These are phyloP conservation scores for Caenorhabditis remanei DNA, from an alignment of 1,140 invertebrate genomes.

Conservation along the genomic window DNA sequence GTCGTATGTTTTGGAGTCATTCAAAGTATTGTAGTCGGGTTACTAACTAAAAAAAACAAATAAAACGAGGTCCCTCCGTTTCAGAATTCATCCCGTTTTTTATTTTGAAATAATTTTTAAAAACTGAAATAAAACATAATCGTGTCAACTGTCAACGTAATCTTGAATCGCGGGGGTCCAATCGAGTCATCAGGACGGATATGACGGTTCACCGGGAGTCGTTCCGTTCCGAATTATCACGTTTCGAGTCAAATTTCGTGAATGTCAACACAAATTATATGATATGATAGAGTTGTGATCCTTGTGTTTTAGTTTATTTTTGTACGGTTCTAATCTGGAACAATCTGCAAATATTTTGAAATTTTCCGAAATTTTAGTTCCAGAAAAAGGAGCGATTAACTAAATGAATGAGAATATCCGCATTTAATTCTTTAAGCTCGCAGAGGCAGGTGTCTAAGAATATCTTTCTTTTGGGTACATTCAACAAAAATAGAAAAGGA, in stretches of 20 bases:
- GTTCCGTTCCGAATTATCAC: constrained; percentile 1
- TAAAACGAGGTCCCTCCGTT: not conserved
- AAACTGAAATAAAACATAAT: not conserved
- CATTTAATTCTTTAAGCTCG: not conserved
- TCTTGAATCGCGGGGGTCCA: constrained; percentile 28
- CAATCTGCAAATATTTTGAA: not conserved
- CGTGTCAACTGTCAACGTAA: not conserved
- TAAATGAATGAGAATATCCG: not conserved
- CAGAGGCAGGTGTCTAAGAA: not conserved
- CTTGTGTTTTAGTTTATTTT: not conserved
- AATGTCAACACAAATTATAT: not conserved
- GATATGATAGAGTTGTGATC: not conserved
- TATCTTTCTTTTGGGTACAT: not conserved
- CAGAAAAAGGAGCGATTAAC: not conserved
- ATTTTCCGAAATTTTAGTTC: not conserved
- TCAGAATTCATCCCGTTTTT: not conserved
- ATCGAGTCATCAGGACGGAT: constrained; percentile 12
- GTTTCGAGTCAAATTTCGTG: not conserved
- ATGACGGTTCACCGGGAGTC: constrained; percentile 5
- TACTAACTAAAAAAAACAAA: not conserved
- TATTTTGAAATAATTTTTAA: not conserved
- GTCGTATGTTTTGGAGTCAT: not conserved
- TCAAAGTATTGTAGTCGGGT: not conserved
- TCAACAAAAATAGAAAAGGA: not conserved
- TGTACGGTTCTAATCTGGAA: not conserved